Base-by-base conservation (phyloP, 64 coral and sea anemone species). In the Pocillopora verrucosa region DNA sequence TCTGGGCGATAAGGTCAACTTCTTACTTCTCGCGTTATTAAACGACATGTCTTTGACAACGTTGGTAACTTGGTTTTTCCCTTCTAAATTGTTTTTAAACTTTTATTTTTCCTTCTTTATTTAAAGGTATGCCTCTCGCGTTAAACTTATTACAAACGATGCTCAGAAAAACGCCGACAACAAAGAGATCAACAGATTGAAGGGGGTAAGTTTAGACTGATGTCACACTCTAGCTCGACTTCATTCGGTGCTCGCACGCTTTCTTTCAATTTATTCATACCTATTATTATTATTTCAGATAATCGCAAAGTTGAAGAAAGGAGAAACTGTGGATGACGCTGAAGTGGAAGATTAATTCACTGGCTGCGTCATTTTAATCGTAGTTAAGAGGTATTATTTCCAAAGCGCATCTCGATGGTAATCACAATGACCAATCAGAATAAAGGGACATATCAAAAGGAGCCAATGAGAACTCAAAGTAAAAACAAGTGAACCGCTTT, bases 131-230 rank as follows among this genome's bases (percentile, higher is more conserved):
- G 97, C 97, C 12, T 99, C 97, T 58, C 93, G 97, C 78, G 97
- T 99, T 0, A 99, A 99, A 91, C 94, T 99, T 60, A 99, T 99
- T 22, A 99, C 97, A 20, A 99, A 99, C 45, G 97, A 99, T 82
- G 97, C 97, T 74, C 93, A 94, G 19, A 99, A 99, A 80, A 99
- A 99, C 35, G 64, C 93, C 1, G 97, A 99, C 5, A 99, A 99
- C 74, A 93, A 99, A 56, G 97, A 99, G 77, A 99, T 99, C 56
- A 58, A 91, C 34, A 92, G 97, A 84, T 89, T 99, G 2, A 99
- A 99, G 57, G 94, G 93, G 36, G 97, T 99, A 91, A 93, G 97
- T 95, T 34, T 4, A 25, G 61, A 22, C 22, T 11, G 11, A 0
- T 34, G 34, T 13, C 36, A 1, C 57, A 9, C 16, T 20, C 37